Conservation (phyloP, 2,797 vertebrate genomes). For the Aldrovandia affinis region DNA sequence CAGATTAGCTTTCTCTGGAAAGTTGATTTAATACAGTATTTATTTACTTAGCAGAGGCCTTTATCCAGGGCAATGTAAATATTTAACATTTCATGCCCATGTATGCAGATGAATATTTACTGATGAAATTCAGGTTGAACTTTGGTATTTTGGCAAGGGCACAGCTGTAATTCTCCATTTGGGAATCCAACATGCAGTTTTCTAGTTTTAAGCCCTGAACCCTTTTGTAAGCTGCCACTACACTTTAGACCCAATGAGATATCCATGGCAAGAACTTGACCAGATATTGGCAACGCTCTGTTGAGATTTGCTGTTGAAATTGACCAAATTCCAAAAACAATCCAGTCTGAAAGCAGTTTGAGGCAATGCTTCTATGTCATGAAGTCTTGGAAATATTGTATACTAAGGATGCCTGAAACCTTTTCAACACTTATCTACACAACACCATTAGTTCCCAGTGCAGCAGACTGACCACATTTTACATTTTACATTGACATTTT, state of each 20-base stretch:
- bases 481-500: too few species aligned
- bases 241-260: neutral
- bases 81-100: neutral
- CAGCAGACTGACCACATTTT: too few species aligned
- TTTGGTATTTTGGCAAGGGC: neutral
- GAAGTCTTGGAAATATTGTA: too few species aligned
- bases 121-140: neutral
- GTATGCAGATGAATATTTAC: neutral
- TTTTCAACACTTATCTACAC: too few species aligned
- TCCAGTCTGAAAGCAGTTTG: too few species aligned
- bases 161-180: neutral
- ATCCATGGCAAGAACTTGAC: neutral
- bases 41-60: neutral
- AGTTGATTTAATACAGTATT: conserved; percentile 47
- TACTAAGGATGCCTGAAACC: too few species aligned
- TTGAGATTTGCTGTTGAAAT: neutral
- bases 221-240: neutral
- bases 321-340: too few species aligned
- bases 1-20: conserved; percentile 59
- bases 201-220: neutral
- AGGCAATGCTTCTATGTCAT: too few species aligned
- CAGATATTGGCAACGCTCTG: neutral
- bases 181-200: neutral
- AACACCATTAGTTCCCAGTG: too few species aligned
- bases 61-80: neutral